Conservation (phyloP, 2,888 invertebrate genomes). For the Trichopoda pennipes region DNA sequence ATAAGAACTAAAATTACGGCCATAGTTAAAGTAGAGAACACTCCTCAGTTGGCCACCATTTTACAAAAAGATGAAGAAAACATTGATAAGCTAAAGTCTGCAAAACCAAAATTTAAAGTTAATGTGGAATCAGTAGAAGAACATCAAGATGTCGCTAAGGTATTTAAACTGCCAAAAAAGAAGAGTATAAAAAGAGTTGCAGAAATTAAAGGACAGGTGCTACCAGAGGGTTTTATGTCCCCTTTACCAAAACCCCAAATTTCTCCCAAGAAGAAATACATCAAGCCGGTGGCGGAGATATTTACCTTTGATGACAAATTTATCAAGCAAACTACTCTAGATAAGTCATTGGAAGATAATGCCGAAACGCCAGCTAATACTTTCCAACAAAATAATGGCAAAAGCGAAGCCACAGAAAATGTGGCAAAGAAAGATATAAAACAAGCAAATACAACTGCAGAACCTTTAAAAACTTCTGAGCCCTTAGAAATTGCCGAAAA, state of each 20-base stretch:
- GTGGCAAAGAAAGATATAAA: background rate
- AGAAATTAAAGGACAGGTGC: slow-evolving; percentile 57
- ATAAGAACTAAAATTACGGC: slow-evolving; percentile 79
- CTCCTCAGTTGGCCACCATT: slow-evolving; percentile 63
- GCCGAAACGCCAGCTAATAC: background rate
- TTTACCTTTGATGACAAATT: slow-evolving; percentile 73
- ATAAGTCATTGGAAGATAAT: background rate
- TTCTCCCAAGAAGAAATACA: slow-evolving; percentile 70
- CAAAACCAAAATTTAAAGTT: slow-evolving; percentile 78
- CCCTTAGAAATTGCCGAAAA: slow-evolving; percentile 16
- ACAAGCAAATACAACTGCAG: background rate
- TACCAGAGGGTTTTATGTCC: slow-evolving; percentile 75
- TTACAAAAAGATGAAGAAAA: slow-evolving; percentile 60
- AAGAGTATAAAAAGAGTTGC: slow-evolving; percentile 71
- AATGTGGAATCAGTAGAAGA: slow-evolving; percentile 80
- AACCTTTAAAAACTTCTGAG: slow-evolving; percentile 13
- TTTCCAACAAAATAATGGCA: background rate
- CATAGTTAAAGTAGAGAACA: slow-evolving; percentile 77
- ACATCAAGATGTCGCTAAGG: slow-evolving; percentile 77
- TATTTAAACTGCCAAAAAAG: slow-evolving; percentile 80
- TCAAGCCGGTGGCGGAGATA: slow-evolving; percentile 71
- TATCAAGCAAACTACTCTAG: background rate
- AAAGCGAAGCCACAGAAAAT: background rate
- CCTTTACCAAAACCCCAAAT: slow-evolving; percentile 74
- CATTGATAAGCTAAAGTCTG: slow-evolving; percentile 59